Base-by-base conservation (phyloP, 2,113 vertebrate genomes). In the Furnarius figulus region DNA sequence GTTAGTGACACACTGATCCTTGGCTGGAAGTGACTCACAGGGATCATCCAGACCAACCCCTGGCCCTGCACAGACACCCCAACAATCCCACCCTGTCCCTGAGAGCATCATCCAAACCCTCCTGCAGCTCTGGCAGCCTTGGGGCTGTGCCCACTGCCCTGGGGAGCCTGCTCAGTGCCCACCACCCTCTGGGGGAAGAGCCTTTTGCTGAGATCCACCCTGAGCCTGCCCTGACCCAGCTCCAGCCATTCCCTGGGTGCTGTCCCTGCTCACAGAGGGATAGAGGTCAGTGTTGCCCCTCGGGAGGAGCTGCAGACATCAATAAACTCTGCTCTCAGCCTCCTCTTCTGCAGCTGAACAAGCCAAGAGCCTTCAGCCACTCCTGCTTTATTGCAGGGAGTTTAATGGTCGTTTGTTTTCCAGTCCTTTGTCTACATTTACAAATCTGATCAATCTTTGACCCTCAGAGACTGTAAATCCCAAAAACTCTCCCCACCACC, bases 91-190 rank as follows among this genome's bases (percentile, higher is more conserved):
- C 49, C 58, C 68, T 52, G 49, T n/a, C 31, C 70, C 49, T 39
- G 27, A 33, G 7, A 39, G 40, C 0, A 0, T 24, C 22, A 1
- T 12, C 19, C 40, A 46, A 56, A 28, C 1, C 0, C 15, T 75
- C 20, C 50, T 47, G 71, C 28, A 66, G 82, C 24, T 75, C 30
- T 75, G 82, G 59, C 50, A 75, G n/a, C 40, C 50, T 12, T 2
- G n/a, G n/a, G 7, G 40, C 70, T 1, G 2, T 65, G 18, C 14
- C 28, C 70, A 56, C 33, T 65, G 59, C 70, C 19, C 42, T 30
- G 15, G 23, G 33, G 24, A 85, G 30, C 24, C 23, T 49, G 40
- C 0, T 0, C 28, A 47, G 23, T 74, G 70, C 40, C 55, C 46
- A 22, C 4, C 28, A 28, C 23, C 19, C 59, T 65, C 23, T 74